Evolutionary conservation across 2,888 invertebrate species (phyloP), one percentile per base, ranked within the genome.

Genomic region (Pteria penguin): DNA sequence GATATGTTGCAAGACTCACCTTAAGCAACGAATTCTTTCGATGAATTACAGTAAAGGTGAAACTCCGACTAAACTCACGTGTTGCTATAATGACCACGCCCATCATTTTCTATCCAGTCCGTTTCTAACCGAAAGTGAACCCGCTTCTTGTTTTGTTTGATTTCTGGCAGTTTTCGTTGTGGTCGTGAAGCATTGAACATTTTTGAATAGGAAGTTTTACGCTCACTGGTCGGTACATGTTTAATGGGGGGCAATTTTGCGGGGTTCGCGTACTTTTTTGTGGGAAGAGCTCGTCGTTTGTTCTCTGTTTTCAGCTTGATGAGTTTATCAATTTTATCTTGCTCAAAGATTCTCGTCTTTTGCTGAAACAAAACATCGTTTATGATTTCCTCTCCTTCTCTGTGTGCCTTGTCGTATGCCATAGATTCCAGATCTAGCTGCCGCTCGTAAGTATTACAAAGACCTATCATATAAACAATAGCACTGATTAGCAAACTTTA

Each of bases 281-380:
- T 45, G 45, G 45, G 45, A n/a, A n/a, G n/a, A 45, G 11, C 18
- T 45, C 45, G 45, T 45, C 45, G 45, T 45, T 45, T 8, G 45
- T 18, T 45, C 18, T 45, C 11, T 18, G 8, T 45, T 45, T 18
- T 45, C 8, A 18, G 11, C 8, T 45, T 14, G 8, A 45, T 45
- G 11, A 14, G 11, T 18, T 32, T 31, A 32, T 73, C 67, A 4
- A 29, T 36, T 11, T 26, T 61, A 27, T 73, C 73, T 26, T 61
- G 68, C 32, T 73, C 55, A 8, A 24, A 14, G 11, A 73, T 61
- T 11, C 54, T 27, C 2, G 18, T 29, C n/a, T 67, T 31, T 31
- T 73, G 60, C 31, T 68, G 67, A 22, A 67, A 73, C 58, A 36
- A 26, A 11, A 73, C 58, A 14, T 73, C 73, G 29, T 73, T 61